Conservation (phyloP, 2,797 vertebrate genomes). For the Synanceia verrucosa region DNA sequence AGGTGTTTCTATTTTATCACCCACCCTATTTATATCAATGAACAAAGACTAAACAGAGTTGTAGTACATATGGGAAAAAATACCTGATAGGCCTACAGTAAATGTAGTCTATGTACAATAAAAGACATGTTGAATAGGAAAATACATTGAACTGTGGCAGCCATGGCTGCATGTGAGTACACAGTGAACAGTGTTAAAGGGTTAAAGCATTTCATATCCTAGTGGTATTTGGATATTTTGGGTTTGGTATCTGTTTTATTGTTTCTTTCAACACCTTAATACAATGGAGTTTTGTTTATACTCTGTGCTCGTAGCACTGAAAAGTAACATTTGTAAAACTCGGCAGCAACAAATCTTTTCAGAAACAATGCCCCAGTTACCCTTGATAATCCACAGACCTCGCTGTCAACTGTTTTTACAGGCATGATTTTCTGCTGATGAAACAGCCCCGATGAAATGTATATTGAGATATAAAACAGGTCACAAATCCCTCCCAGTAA, state of each 20-base stretch:
- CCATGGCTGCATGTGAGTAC: background rate
- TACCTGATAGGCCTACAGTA: background rate
- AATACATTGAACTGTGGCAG: background rate
- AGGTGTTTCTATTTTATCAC: too few relatives aligned
- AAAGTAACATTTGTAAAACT: conserved; percentile 31
- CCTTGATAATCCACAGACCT: conserved; percentile 22
- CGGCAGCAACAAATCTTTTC: background rate
- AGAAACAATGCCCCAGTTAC: conserved; percentile 21
- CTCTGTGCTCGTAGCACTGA: background rate
- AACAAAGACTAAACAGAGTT: background rate
- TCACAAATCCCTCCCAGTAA: background rate
- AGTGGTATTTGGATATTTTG: background rate
- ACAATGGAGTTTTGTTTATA: conserved; percentile 9
- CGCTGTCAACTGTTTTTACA: conserved; percentile 10
- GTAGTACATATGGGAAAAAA: too few relatives aligned
- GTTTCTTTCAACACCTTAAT: background rate
- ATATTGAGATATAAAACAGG: background rate
- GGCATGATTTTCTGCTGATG: conserved; percentile 6
- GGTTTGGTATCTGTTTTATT: background rate
- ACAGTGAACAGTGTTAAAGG: background rate
- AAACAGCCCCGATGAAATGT: conserved; percentile 7
- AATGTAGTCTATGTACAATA: background rate
- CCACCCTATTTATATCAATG: background rate
- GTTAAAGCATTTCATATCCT: background rate
- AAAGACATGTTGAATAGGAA: background rate